Evolutionary conservation across 2,888 invertebrate genomes (phyloP).

Genomic region (Altica lythri): DNA sequence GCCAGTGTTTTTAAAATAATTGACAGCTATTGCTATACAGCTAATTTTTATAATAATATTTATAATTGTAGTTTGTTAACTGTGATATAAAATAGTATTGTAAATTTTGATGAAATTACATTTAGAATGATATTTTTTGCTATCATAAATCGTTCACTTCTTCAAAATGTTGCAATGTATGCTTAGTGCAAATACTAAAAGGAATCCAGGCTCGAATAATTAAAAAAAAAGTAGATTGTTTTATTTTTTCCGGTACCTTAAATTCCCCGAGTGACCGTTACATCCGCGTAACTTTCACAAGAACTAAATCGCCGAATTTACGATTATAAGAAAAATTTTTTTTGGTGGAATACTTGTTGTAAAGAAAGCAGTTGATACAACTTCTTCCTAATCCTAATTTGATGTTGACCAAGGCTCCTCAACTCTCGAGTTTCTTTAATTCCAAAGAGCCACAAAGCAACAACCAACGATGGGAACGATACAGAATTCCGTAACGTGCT

Average conservation of each 20-base stretch:
- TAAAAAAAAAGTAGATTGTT: conserved; percentile 6
- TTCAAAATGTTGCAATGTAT: too few relatives aligned
- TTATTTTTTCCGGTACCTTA: conserved; percentile 15
- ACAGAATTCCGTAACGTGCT: conserved; percentile 29
- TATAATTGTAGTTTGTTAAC: too few relatives aligned
- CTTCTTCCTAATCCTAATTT: conserved; percentile 37
- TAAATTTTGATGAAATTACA: too few relatives aligned
- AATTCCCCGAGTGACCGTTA: conserved; percentile 23
- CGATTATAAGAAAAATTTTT: conserved; percentile 29
- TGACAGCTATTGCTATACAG: too few relatives aligned
- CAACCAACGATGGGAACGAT: conserved; percentile 30
- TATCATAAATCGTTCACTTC: too few relatives aligned
- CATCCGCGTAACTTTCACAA: conserved; percentile 22
- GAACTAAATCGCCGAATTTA: conserved; percentile 30
- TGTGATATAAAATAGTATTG: too few relatives aligned
- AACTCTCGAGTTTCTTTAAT: conserved; percentile 16
- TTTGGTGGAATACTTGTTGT: conserved; percentile 22
- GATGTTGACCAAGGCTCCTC: conserved; percentile 9
- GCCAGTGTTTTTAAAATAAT: too few relatives aligned
- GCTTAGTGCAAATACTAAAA: background rate
- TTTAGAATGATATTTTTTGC: too few relatives aligned
- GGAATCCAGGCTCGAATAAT: conserved; percentile 8
- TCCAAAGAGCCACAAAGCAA: conserved; percentile 27
- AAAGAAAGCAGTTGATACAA: conserved; percentile 35
- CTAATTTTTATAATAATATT: too few relatives aligned